Percentiles rank a stretch among this genome's conserved stretches.
These are phyloP conservation scores for Habrosyne pyritoides DNA, from an alignment of 2,888 invertebrate species.

Conservation along the genomic window DNA sequence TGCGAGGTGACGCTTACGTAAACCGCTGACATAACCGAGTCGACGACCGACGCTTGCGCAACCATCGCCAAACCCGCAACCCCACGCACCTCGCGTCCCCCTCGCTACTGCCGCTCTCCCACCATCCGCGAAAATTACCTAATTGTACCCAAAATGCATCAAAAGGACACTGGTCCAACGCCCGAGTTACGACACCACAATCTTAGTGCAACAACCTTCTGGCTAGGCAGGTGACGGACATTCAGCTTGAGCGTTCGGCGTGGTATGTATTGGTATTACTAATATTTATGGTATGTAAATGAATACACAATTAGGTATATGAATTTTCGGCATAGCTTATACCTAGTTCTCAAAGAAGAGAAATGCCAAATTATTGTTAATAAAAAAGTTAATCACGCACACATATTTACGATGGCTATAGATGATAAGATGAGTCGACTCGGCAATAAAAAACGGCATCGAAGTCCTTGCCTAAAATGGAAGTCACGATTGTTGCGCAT, in stretches of 20 bases:
- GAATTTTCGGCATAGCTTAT: neutral
- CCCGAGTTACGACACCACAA: conserved; percentile 69
- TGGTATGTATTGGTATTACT: conserved; percentile 51
- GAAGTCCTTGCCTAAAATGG: conserved; percentile 15
- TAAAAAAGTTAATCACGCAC: neutral
- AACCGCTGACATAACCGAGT: conserved; percentile 82
- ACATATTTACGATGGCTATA: neutral
- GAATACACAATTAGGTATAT: conserved; percentile 8
- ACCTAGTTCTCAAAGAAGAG: neutral
- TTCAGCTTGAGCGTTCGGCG: conserved; percentile 43
- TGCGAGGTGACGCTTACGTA: conserved; percentile 81
- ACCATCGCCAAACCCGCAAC: conserved; percentile 75
- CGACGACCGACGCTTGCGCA: conserved; percentile 82
- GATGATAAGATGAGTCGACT: neutral
- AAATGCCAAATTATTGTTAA: neutral
- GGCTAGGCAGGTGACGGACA: conserved; percentile 58
- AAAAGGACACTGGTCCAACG: conserved; percentile 76
- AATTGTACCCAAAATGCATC: conserved; percentile 77
- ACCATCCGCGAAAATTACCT: conserved; percentile 69
- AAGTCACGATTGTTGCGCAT: conserved; percentile 45
- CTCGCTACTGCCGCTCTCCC: conserved; percentile 58
- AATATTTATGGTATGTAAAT: conserved; percentile 59
- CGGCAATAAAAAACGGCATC: conserved; percentile 14
- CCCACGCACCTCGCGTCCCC: conserved; percentile 67
- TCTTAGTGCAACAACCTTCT: conserved; percentile 76